Evolutionary conservation across 2,797 vertebrate species (phyloP).

Genomic region (Phoebastria nigripes): DNA sequence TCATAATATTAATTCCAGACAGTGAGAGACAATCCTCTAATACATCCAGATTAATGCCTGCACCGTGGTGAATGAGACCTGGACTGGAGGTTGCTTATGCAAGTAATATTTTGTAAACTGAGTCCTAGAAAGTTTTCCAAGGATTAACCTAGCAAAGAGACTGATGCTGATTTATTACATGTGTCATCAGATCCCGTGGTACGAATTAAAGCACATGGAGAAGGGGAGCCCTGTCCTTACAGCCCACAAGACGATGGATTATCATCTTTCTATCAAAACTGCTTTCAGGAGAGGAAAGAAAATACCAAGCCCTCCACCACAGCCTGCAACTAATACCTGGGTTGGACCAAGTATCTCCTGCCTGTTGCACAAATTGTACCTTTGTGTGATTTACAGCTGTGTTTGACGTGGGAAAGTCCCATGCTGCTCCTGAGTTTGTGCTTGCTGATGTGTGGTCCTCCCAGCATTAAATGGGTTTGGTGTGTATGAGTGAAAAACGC

Average conservation of each 20-base stretch:
- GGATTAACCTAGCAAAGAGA: not conserved
- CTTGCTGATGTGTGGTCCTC: not conserved
- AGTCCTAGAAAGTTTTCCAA: slow-evolving; percentile 47
- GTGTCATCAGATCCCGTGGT: not conserved
- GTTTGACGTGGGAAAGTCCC: not conserved
- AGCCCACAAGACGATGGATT: not conserved
- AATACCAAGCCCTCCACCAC: not conserved
- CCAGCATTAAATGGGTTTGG: not conserved
- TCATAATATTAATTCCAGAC: slow-evolving; percentile 9
- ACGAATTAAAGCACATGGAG: not conserved
- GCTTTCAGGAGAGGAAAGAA: not conserved
- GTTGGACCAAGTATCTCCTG: not conserved
- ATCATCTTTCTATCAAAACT: not conserved
- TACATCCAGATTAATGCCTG: slow-evolving; percentile 49
- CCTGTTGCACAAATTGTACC: not conserved
- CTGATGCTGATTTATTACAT: not conserved
- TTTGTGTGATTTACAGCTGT: not conserved
- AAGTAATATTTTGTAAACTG: slow-evolving; percentile 47
- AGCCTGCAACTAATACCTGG: not conserved
- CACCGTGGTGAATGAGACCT: not conserved
- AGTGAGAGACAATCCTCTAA: slow-evolving; percentile 58
- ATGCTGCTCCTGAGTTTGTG: not conserved
- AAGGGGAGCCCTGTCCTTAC: not conserved
- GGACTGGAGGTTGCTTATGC: not conserved
- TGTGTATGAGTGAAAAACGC: not conserved